Percentiles rank a stretch among this genome's conserved stretches.
Conservation (phyloP, 2,888 invertebrate genomes). For the Barypeithes pellucidus region DNA sequence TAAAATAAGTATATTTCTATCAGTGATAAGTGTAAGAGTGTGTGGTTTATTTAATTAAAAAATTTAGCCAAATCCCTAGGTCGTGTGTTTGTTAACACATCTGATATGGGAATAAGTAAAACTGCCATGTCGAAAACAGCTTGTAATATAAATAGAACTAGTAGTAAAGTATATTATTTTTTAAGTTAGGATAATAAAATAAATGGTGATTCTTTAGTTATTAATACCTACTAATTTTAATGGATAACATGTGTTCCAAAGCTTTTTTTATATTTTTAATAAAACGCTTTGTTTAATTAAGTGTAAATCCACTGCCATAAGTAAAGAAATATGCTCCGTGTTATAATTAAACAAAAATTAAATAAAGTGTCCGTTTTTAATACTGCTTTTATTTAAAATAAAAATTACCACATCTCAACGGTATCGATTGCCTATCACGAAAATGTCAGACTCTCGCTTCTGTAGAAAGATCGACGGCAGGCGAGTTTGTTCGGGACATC, state of each 20-base stretch:
- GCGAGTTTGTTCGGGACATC: too few species aligned
- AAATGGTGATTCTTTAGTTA: constrained; percentile 31
- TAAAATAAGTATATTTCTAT: constrained; percentile 21
- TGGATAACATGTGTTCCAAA: constrained; percentile 29
- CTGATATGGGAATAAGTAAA: constrained; percentile 5
- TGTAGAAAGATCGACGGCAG: too few species aligned
- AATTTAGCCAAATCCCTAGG: background rate
- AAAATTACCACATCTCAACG: too few species aligned
- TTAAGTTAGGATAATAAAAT: constrained; percentile 25
- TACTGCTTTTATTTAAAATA: constrained; percentile 2
- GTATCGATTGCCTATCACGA: too few species aligned
- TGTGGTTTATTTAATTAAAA: constrained; percentile 7
- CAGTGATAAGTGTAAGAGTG: constrained; percentile 28
- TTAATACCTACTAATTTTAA: constrained; percentile 21
- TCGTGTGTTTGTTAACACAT: background rate
- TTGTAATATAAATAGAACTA: constrained; percentile 24
- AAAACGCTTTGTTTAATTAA: constrained; percentile 34
- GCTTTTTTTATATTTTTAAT: constrained; percentile 24
- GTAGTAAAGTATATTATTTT: constrained; percentile 26
- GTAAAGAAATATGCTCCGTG: constrained; percentile 29
- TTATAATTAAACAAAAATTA: constrained; percentile 8
- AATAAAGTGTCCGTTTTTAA: constrained; percentile 17
- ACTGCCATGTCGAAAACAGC: background rate
- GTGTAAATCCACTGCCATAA: constrained; percentile 29
- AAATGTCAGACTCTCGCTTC: too few species aligned